Conservation (phyloP, 2,888 invertebrate genomes). For the Bembecia ichneumoniformis region DNA sequence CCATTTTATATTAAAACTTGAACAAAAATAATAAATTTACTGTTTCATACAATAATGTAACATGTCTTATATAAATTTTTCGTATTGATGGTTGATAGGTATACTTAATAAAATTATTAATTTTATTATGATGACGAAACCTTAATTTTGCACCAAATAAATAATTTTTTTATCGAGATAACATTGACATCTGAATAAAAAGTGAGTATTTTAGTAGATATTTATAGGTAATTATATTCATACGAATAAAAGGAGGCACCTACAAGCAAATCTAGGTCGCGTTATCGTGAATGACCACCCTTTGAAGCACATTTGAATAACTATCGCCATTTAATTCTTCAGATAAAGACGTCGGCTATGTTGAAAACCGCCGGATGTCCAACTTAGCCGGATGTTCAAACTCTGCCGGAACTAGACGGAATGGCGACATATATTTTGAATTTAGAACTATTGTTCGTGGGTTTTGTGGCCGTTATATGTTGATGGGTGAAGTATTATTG, state of each 20-base stretch:
- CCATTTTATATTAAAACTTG: too few species aligned
- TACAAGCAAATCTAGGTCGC: conserved; percentile 13
- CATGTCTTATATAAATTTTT: too few species aligned
- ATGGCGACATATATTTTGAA: conserved; percentile 69
- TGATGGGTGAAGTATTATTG: too few species aligned
- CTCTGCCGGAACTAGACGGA: conserved; percentile 66
- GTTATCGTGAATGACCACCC: conserved; percentile 19
- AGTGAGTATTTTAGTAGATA: neutral
- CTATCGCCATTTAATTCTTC: conserved; percentile 67
- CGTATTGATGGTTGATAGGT: too few species aligned
- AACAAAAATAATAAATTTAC: too few species aligned
- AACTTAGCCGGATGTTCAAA: conserved; percentile 70
- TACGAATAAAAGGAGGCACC: neutral
- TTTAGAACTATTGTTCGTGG: conserved; percentile 49
- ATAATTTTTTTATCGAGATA: too few species aligned
- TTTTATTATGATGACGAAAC: too few species aligned
- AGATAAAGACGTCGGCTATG: conserved; percentile 64
- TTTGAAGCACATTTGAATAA: conserved; percentile 56
- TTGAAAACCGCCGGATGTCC: conserved; percentile 63
- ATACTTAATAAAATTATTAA: too few species aligned
- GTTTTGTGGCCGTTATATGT: conserved; percentile 5
- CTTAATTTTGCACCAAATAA: too few species aligned
- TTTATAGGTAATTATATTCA: neutral
- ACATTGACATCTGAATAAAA: too few species aligned
- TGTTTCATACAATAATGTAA: too few species aligned